These are phyloP conservation scores for Mesorhabditis sp. DNA, from an alignment of 2,888 invertebrate species.

Conservation along the genomic window DNA sequence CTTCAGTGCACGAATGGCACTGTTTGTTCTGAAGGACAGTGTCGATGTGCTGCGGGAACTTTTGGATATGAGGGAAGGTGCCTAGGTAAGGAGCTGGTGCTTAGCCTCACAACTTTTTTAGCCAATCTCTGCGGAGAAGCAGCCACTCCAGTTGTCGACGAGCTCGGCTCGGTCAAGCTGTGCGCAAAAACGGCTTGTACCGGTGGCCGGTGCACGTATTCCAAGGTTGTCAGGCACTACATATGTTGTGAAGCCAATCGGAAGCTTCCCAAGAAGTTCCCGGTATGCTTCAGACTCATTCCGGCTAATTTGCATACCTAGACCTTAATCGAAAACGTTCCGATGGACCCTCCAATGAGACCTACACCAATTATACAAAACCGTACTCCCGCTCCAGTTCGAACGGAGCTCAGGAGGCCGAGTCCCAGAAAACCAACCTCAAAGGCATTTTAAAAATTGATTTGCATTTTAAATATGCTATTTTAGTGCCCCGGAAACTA, in stretches of 20 bases:
- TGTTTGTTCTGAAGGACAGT: conserved; percentile 23
- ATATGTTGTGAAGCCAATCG: conserved; percentile 25
- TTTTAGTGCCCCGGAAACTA: conserved; percentile 8
- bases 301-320: not conserved
- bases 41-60: conserved; percentile 34
- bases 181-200: not conserved
- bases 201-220: conserved; percentile 18
- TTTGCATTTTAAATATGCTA: not conserved
- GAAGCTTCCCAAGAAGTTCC: not conserved
- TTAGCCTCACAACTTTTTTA: conserved; percentile 9
- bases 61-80: conserved; percentile 44
- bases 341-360: not conserved
- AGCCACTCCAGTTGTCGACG: not conserved
- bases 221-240: conserved; percentile 27
- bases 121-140: conserved; percentile 15
- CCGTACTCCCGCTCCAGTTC: too few species aligned
- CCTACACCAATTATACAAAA: too few species aligned
- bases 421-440: not conserved
- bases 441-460: not conserved
- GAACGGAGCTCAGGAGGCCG: not conserved
- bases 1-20: conserved; percentile 42
- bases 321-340: not conserved
- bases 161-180: not conserved
- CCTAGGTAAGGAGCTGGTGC: conserved; percentile 27
- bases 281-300: not conserved